A percentile compares a stretch with the other conserved stretches of the same genome.
Conservation (phyloP, 2,888 invertebrate genomes). For the Dorcus hopei region DNA sequence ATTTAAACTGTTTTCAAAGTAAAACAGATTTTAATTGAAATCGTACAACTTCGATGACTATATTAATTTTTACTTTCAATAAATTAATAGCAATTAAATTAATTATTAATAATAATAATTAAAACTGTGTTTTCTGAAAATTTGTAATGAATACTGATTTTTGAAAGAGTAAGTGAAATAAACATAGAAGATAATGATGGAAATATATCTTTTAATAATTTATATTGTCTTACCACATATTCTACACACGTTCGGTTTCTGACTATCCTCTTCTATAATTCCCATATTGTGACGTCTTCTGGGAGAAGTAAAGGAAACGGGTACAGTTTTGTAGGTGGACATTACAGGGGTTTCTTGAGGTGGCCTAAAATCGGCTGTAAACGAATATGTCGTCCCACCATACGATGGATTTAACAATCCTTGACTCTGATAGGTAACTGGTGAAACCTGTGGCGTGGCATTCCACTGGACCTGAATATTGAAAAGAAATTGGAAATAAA, state of each 20-base stretch:
- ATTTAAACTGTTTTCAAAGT: neutral
- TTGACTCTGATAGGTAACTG: slow-evolving; percentile 57
- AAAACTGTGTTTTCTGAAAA: too few species aligned
- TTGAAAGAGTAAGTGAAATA: too few species aligned
- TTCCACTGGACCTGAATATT: slow-evolving; percentile 69
- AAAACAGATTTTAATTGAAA: too few species aligned
- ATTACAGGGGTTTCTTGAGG: slow-evolving; percentile 59
- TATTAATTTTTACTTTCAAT: too few species aligned
- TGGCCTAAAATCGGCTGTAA: slow-evolving; percentile 77
- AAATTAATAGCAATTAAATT: too few species aligned
- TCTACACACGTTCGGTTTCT: slow-evolving; percentile 85
- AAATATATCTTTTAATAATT: too few species aligned
- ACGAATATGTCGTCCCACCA: slow-evolving; percentile 73
- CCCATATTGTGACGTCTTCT: slow-evolving; percentile 36
- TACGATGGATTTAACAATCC: slow-evolving; percentile 66
- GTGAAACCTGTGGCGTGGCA: slow-evolving; percentile 56
- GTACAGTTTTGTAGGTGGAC: slow-evolving; percentile 58
- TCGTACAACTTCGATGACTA: too few species aligned
- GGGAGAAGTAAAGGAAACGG: slow-evolving; percentile 48
- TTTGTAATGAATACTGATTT: too few species aligned
- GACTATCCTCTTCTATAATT: slow-evolving; percentile 65
- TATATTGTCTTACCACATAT: slow-evolving; percentile 68
- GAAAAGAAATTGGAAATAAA: slow-evolving; percentile 2
- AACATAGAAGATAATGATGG: too few species aligned
- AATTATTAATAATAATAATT: too few species aligned